Evolutionary conservation across 2,888 invertebrate species (phyloP).

Genomic region (Thecophora atra): DNA sequence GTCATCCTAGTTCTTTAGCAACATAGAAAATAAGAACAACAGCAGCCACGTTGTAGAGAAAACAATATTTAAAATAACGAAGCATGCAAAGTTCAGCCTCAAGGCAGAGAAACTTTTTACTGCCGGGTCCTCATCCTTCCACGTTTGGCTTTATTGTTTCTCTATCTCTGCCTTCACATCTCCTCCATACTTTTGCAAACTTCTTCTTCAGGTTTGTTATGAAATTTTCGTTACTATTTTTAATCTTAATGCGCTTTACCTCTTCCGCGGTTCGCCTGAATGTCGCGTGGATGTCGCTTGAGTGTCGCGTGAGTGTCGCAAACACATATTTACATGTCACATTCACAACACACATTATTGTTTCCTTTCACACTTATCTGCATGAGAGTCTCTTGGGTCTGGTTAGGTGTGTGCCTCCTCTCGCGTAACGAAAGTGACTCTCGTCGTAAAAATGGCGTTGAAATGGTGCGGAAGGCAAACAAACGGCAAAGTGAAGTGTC

Average conservation of each 20-base stretch:
- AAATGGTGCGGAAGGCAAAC: neutral
- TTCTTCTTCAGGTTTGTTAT: slow-evolving; percentile 7
- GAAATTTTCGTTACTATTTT: neutral
- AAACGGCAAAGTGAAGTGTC: neutral
- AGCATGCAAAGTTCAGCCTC: slow-evolving; percentile 16
- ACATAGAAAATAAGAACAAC: too few relatives aligned
- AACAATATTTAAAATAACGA: neutral
- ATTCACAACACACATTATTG: too few relatives aligned
- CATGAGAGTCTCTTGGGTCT: too few relatives aligned
- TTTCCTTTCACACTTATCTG: too few relatives aligned
- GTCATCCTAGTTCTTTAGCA: too few relatives aligned
- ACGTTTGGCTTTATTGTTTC: neutral
- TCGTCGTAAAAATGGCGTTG: slow-evolving; percentile 16
- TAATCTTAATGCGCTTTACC: slow-evolving; percentile 25
- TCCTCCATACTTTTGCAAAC: too few relatives aligned
- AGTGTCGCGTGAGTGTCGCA: too few relatives aligned
- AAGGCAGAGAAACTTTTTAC: slow-evolving; percentile 3
- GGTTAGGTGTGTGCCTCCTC: too few relatives aligned
- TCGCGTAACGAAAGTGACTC: too few relatives aligned
- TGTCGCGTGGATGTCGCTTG: too few relatives aligned
- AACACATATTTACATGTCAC: too few relatives aligned
- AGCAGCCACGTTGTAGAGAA: neutral
- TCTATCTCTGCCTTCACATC: neutral
- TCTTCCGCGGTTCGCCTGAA: neutral
- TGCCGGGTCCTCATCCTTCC: too few relatives aligned